These are phyloP conservation scores for Tringa solitaria DNA, from an alignment of 2,113 vertebrate genomes.

Conservation along the genomic window DNA sequence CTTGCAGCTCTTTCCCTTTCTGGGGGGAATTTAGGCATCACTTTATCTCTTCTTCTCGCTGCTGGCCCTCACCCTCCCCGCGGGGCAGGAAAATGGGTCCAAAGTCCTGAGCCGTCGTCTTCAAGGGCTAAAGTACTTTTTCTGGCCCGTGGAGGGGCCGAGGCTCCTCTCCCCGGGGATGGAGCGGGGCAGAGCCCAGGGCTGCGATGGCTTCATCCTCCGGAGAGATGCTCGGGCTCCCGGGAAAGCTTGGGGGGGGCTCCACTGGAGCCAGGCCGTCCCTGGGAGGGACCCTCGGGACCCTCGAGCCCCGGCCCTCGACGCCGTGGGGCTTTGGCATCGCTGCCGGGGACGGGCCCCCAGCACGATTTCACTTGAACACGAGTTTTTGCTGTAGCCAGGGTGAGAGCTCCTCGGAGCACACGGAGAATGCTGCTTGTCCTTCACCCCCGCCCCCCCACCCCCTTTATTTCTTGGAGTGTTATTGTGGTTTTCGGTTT, in stretches of 20 bases:
- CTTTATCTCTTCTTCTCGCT: neutral
- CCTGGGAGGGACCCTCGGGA: neutral
- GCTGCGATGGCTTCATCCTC: neutral
- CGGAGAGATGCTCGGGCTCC: neutral
- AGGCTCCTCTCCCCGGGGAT: neutral
- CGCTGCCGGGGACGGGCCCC: neutral
- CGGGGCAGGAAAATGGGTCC: neutral
- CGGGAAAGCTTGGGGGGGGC: neutral
- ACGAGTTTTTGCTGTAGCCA: neutral
- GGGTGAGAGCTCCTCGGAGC: neutral
- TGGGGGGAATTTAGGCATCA: neutral
- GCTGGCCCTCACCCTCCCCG: neutral
- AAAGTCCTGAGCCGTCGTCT: neutral
- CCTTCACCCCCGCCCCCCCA: neutral
- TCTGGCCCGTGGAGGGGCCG: neutral
- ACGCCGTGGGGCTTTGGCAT: neutral
- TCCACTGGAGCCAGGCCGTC: neutral
- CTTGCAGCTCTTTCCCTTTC: neutral
- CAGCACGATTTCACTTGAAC: neutral
- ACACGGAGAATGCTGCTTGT: slow-evolving; percentile 62
- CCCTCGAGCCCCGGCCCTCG: neutral
- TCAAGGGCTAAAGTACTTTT: neutral
- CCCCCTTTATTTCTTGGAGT: neutral
- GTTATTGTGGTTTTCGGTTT: neutral
- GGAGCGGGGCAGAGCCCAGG: neutral